phyloP scores from a whole-genome alignment of 2,797 vertebrate species.

The Eulemur mongoz region DNA sequence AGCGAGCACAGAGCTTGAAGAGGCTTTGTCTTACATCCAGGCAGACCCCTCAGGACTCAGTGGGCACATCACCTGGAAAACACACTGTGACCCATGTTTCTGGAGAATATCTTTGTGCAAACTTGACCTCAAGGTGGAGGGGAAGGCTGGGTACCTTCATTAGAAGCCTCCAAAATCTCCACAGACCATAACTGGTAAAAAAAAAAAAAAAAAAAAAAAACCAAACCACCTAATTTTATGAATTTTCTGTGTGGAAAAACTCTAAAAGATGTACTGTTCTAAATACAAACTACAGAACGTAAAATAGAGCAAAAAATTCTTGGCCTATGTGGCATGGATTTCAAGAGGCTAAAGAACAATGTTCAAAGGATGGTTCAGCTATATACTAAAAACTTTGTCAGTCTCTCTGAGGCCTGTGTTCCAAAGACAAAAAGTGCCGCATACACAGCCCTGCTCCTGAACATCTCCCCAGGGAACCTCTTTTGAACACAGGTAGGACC shows the following conservation, averaged over 20 bases:
- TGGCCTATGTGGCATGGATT: background rate
- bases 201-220: background rate
- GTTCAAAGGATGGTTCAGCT: background rate
- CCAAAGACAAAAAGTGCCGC: background rate
- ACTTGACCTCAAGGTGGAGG: background rate
- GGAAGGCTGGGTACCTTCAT: background rate
- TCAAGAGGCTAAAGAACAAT: background rate
- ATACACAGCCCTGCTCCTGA: background rate
- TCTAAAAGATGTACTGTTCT: background rate
- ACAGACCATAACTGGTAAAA: background rate
- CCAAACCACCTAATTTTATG: background rate
- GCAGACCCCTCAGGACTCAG: background rate
- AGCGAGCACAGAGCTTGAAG: background rate
- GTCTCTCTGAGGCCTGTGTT: background rate
- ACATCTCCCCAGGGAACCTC: background rate
- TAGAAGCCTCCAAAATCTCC: background rate
- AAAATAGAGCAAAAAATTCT: background rate
- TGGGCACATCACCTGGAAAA: background rate
- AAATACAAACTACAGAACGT: background rate
- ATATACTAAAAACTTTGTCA: background rate
- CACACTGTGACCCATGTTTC: background rate
- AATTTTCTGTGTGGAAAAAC: background rate
- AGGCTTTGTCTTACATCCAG: background rate
- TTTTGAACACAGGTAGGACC: background rate
- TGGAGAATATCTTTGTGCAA: background rate